Evolutionary conservation across 1,140 invertebrate species (phyloP).

Genomic region (Drosophila saltans): DNA sequence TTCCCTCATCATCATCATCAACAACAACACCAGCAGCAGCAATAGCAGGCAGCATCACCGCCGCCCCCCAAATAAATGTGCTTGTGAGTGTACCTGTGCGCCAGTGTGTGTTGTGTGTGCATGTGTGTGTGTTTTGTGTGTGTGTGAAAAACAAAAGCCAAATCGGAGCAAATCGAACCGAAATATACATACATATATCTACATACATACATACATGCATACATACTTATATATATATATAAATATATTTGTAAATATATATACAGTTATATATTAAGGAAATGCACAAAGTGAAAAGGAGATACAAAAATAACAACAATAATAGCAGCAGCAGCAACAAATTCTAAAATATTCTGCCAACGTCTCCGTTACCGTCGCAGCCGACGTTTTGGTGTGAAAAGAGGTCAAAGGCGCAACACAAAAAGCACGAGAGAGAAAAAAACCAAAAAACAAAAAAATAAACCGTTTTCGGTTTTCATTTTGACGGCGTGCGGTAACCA

Average conservation of each 20-base stretch:
- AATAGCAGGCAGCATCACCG: conserved; percentile 12
- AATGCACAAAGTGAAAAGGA: conserved; percentile 54
- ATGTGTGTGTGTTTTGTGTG: conserved; percentile 25
- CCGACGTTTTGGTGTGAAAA: conserved; percentile 61
- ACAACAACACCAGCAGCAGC: background rate
- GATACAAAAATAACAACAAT: conserved; percentile 2
- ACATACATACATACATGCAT: conserved; percentile 40
- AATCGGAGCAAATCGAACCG: conserved; percentile 52
- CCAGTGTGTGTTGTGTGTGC: conserved; percentile 22
- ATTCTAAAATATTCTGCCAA: conserved; percentile 42
- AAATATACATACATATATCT: conserved; percentile 36
- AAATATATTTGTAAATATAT: background rate
- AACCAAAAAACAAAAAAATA: conserved; percentile 2
- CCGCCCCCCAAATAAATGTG: conserved; percentile 37
- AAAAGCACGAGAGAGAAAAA: conserved; percentile 34
- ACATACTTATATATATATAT: conserved; percentile 19
- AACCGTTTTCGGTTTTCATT: conserved; percentile 23
- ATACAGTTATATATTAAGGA: conserved; percentile 56
- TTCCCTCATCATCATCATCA: conserved; percentile 2
- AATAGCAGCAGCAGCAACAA: conserved; percentile 38
- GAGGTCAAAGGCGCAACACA: conserved; percentile 79
- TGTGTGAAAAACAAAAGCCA: conserved; percentile 70
- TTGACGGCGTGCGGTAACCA: conserved; percentile 60
- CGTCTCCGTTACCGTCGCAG: conserved; percentile 22
- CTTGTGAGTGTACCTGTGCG: conserved; percentile 32